phyloP scores from a whole-genome alignment of 2,113 vertebrate species.

The Salvelinus sp. region DNA sequence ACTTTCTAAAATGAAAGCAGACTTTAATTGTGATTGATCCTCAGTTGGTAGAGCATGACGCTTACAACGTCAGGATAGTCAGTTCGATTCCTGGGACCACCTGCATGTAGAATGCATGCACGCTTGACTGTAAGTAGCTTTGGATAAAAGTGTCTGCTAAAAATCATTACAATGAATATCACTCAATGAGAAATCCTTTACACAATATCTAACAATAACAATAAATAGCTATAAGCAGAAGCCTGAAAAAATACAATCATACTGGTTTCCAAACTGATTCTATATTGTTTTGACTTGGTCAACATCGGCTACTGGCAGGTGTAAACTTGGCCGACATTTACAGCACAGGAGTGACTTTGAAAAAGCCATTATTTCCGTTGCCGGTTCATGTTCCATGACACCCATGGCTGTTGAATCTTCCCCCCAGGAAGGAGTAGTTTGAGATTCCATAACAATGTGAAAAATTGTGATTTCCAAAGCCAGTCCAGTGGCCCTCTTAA shows the following conservation, averaged over 20 bases:
- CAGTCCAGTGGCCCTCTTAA: constrained; percentile 14
- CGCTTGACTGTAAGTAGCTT: no score
- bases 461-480: constrained; percentile 22
- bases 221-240: neutral
- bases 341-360: constrained; percentile 1
- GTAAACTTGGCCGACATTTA: neutral
- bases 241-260: neutral
- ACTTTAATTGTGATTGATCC: constrained; percentile 1
- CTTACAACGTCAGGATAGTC: no score
- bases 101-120: no score
- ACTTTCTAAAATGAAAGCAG: neutral
- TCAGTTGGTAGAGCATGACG: no score
- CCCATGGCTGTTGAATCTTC: constrained; percentile 2
- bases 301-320: neutral
- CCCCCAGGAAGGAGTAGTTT: neutral
- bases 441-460: constrained; percentile 38
- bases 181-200: neutral
- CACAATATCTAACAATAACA: neutral
- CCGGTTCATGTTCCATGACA: constrained; percentile 18
- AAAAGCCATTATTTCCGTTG: constrained; percentile 21
- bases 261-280: neutral
- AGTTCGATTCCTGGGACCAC: no score
- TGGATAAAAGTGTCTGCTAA: no score
- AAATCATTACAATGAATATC: neutral
- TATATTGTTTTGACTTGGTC: neutral